These are phyloP conservation scores for Phrynocephalus guinanensis DNA, from an alignment of 2,797 vertebrate species.

Conservation along the genomic window DNA sequence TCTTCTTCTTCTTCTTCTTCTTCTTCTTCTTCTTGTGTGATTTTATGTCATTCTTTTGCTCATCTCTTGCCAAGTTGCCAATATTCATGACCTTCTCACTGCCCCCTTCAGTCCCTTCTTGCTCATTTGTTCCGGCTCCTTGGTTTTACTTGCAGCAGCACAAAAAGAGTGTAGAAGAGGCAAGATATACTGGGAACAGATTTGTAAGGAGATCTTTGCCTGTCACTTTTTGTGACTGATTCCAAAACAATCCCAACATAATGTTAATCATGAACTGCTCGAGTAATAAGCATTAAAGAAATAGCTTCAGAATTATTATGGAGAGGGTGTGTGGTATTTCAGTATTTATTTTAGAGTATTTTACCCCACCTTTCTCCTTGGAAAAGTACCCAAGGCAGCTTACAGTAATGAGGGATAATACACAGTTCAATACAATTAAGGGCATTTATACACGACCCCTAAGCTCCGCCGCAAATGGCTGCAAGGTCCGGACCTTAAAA, in stretches of 20 bases:
- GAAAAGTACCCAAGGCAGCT: too few species aligned
- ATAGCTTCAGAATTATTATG: neutral
- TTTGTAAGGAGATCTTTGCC: neutral
- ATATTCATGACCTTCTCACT: neutral
- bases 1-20: neutral
- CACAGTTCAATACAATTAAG: too few species aligned
- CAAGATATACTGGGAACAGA: constrained; percentile 5
- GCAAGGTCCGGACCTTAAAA: too few species aligned
- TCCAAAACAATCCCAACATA: neutral
- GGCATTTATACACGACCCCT: too few species aligned
- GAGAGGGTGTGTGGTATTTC: neutral
- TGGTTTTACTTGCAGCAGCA: neutral
- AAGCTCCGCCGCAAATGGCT: too few species aligned
- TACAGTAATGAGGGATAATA: too few species aligned
- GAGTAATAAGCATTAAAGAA: neutral
- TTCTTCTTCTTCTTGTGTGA: neutral
- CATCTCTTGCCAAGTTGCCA: neutral
- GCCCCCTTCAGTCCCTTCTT: neutral
- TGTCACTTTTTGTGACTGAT: neutral
- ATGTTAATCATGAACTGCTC: neutral
- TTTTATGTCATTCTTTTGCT: constrained; percentile 17
- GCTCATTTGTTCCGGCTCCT: neutral
- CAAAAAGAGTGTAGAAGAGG: neutral
- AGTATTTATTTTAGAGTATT: too few species aligned
- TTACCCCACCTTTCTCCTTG: too few species aligned